Evolutionary conservation across 1,140 invertebrate species (phyloP), one percentile per base, ranked within the genome.

Genomic region (Drosophila bifasciata): DNA sequence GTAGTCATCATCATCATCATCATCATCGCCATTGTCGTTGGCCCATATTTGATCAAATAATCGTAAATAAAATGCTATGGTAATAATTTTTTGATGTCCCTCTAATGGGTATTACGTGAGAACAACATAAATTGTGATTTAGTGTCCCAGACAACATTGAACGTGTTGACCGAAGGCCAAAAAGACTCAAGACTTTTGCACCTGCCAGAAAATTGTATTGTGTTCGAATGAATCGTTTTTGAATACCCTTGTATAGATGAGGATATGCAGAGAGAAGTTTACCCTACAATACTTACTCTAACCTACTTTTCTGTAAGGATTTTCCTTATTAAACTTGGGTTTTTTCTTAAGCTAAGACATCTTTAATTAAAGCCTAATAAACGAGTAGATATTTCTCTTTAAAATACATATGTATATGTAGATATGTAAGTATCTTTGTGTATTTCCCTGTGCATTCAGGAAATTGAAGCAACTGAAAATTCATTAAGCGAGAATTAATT

Each of bases 71-170:
- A 81, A 77, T 74, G 77, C 51, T 67, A 70, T 88, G 79, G 81
- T 88, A 78, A 86, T 86, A 71, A 86, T 88, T 86, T 86, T 86
- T 86, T 86, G 59, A 86, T 86, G 69, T 70, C 59, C 49, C 69
- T 69, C 74, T 86, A 86, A 86, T 86, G 81, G 74, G 74, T 75
- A 75, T 75, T 86, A 86, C 81, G 81, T 86, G 81, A 74, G 81
- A 67, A 78, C 55, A 80, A 63, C 64, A 71, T 45, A 63, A 75
- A 78, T 86, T 88, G 74, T 72, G 81, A 88, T 81, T 86, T 81
- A 78, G 61, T 61, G 57, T 43, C 17, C 50, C 66, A 69, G 66
- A 69, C 66, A 69, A 68, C 64, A 64, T 40, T 23, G 66, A 32
- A 69, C 66, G 66, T 69, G 66, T 69, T 69, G 50, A 68, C 62